Percentiles rank a stretch among this genome's conserved stretches.
Conservation (phyloP, 2,888 invertebrate species). For the Hecatera dysodea region DNA sequence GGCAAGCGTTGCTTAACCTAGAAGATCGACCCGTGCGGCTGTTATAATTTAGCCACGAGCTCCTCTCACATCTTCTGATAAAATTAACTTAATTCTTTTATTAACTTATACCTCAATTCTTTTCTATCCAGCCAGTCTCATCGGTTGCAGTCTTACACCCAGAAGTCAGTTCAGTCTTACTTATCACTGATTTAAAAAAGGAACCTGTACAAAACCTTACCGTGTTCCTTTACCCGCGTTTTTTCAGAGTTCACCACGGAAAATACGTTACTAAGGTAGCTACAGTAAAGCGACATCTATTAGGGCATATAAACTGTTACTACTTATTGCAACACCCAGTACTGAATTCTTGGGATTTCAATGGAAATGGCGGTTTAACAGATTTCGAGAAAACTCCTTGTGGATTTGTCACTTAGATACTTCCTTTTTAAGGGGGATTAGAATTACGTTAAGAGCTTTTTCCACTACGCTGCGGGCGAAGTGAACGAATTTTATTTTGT, state of each 20-base stretch:
- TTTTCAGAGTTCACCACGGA: constrained; percentile 30
- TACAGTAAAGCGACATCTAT: constrained; percentile 45
- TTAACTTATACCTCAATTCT: background rate
- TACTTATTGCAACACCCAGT: constrained; percentile 45
- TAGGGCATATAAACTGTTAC: constrained; percentile 44
- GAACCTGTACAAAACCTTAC: constrained; percentile 33
- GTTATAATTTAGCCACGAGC: too few species aligned
- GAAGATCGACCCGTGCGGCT: too few species aligned
- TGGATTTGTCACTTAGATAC: constrained; percentile 5
- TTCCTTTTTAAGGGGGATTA: background rate
- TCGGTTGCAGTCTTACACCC: background rate
- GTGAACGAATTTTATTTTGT: background rate
- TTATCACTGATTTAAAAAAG: constrained; percentile 44
- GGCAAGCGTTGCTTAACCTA: too few species aligned
- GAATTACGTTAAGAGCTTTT: background rate
- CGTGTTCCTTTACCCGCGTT: constrained; percentile 18
- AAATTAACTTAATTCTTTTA: constrained; percentile 3
- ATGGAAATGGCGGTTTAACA: constrained; percentile 29
- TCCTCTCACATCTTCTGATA: background rate
- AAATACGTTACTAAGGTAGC: constrained; percentile 53
- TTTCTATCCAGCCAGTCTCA: constrained; percentile 10
- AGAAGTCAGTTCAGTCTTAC: constrained; percentile 23
- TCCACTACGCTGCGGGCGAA: background rate
- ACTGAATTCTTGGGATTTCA: constrained; percentile 27
- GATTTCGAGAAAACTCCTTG: constrained; percentile 23